Evolutionary conservation across 2,888 invertebrate species (phyloP), one percentile per base, ranked within the genome.

Genomic region (Adela reaumurella): DNA sequence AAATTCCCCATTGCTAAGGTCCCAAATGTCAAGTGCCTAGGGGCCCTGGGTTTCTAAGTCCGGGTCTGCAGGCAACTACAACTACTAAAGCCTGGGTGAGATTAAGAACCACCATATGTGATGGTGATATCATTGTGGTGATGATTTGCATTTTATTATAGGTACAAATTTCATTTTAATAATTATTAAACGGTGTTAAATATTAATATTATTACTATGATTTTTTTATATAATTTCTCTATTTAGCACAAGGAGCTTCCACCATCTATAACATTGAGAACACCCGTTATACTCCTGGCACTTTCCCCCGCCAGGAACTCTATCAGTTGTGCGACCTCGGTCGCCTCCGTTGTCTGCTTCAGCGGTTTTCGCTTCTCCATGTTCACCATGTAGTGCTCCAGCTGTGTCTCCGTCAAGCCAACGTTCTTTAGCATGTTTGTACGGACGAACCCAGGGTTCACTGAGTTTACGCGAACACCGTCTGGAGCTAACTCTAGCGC

Each of bases 401-500:
- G 72, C 66, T 96, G 97, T 61, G 84, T 83, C 2, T 76, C 74
- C 8, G 53, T 68, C 41, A 77, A 53, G 0, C 74, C 74, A 1
- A 85, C 81, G 52, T 87, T 81, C 63, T 86, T 89, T 56, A 95
- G 89, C 18, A 96, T 66, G 63, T 94, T 89, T 0, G 96, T 97
- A 35, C 89, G 71, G 2, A 91, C 86, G 1, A 95, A 95, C n/a
- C 97, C 96, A n/a, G 97, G 97, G 68, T 92, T 94, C 0, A 96
- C 91, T 29, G 89, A 84, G 67, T 97, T 97, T 0, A 93, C 93
- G 50, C 96, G 80, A 1, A 96, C 89, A 56, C 88, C 85, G 63
- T 90, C 89, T 1, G 83, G 59, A 20, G 90, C 92, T 49, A 93
- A 70, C 59, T 93, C 97, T 46, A 98, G 72, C 1, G 97, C 97